Conservation (phyloP, 2,888 invertebrate species). For the Chrysina gloriosa region DNA sequence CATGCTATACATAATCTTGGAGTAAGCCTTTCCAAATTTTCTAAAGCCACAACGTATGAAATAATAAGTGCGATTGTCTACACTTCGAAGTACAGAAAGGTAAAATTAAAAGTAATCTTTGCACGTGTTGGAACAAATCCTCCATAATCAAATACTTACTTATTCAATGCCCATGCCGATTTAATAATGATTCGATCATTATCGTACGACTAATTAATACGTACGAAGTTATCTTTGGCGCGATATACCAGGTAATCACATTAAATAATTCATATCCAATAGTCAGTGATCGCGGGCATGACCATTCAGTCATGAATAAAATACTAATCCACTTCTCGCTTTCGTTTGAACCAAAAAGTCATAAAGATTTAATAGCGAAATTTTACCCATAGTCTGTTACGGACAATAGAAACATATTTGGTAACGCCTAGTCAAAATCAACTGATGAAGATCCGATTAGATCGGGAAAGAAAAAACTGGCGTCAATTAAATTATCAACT, state of each 20-base stretch:
- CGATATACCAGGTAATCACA: slow-evolving; percentile 13
- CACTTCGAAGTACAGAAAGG: no score
- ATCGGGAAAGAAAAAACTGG: slow-evolving; percentile 5
- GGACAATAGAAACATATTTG: no score
- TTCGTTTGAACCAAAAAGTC: slow-evolving; percentile 1
- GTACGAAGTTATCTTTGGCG: background rate
- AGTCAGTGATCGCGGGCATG: slow-evolving; percentile 1
- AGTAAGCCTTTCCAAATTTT: no score
- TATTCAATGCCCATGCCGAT: background rate
- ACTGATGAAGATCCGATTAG: background rate
- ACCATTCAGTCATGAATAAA: slow-evolving; percentile 17
- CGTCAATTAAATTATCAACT: slow-evolving; percentile 24
- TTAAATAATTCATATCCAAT: slow-evolving; percentile 23
- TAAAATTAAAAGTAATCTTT: no score
- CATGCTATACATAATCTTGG: no score
- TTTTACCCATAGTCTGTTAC: background rate
- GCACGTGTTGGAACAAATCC: no score
- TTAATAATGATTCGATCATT: background rate
- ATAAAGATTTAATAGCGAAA: slow-evolving; percentile 12
- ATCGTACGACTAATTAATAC: slow-evolving; percentile 12
- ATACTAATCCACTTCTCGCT: background rate
- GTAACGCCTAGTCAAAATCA: no score
- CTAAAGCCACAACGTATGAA: no score
- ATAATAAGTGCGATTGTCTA: no score
- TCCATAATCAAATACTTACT: no score